Base-by-base conservation (phyloP, 2,888 invertebrate species). In the Liopterus haemorrhoidalis region DNA sequence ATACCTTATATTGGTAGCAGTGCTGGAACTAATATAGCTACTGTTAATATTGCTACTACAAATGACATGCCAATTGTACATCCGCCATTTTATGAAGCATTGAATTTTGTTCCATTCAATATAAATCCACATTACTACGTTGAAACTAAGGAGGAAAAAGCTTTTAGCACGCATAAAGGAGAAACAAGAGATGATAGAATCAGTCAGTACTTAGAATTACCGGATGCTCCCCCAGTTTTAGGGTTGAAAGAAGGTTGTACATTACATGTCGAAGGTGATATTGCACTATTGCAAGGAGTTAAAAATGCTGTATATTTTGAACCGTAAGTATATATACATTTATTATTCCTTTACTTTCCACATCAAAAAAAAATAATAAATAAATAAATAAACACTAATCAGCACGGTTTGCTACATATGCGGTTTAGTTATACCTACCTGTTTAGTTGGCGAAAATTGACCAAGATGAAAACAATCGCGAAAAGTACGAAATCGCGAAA, bases 31-130 rank as follows among this genome's bases (percentile, higher is more conserved):
- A 90, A 89, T 72, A 83, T 89, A 9, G 83, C 87, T 6, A 87
- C 89, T 2, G 70, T 71, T 52, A 83, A 80, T 53, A 89, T 90
- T 55, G 75, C 81, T 57, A 89, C 88, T 3, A 89, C 89, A 33
- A 90, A 90, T 70, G 89, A 90, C 62, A 89, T 90, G 89, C 90
- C 89, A 3, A 85, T 90, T 45, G 76, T 76, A n/a, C 79, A 76
- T 63, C 87, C 87, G 27, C 84, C 85, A 18, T 73, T 73, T 37
- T 84, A 88, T 66, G 70, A 79, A 50, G 87, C 82, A 0, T 70
- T 89, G 32, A 72, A 73, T 24, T 70, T 89, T 41, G 78, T 89
- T 9, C 84, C 85, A 3, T 87, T 88, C 63, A 88, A 89, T 63
- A 87, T 89, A 47, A 90, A 90, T 65, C 86, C 89, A 6, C 90